Base-by-base conservation (phyloP, 2,888 invertebrate genomes). In the Pterobdella sp. region DNA sequence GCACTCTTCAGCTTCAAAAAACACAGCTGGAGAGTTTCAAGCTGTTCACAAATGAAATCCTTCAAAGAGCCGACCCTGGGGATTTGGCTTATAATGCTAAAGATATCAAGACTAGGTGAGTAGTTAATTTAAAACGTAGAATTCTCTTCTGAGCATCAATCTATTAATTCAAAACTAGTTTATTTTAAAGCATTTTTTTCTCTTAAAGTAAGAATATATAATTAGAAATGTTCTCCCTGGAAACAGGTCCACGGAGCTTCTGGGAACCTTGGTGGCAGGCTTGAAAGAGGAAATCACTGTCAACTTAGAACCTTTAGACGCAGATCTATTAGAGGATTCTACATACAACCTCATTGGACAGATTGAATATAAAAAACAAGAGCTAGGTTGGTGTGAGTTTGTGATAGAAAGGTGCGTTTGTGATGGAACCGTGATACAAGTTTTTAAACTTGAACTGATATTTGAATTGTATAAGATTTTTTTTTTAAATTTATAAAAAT, bases 331-430 rank as follows among this genome's bases (percentile, higher is more conserved):
- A n/a, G 71, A 71, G 31, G 71, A 71, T 36, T 60, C 60, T 56
- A 71, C 71, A 0, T 71, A 71, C 71, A 71, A 71, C 60, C 71
- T 71, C 18, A 34, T 71, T 34, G 71, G 71, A 1, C 71, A 71
- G 36, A 71, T 71, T 18, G 71, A 71, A 7, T 60, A 56, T 29
- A 71, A 71, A 34, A 71, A 71, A 60, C 29, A 56, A 18, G 71
- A 71, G 22, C 37, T 71, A 60, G 71, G 71, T 71, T 56, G 26
- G 37, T 42, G 7, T 42, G 42, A 42, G 18, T 18, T 42, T 42
- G 42, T 7, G 10, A 42, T 14, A 42, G 18, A 42, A 7, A 42
- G 42, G 42, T 42, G 42, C 18, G 18, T 7, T 42, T 42, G 42
- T 42, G 42, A 42, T n/a, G n/a, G n/a, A n/a, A n/a, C n/a, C n/a